Evolutionary conservation across 1,140 invertebrate genomes (phyloP), one percentile per base, ranked within the genome.

Genomic region (Trachymyrmex cornetzi): DNA sequence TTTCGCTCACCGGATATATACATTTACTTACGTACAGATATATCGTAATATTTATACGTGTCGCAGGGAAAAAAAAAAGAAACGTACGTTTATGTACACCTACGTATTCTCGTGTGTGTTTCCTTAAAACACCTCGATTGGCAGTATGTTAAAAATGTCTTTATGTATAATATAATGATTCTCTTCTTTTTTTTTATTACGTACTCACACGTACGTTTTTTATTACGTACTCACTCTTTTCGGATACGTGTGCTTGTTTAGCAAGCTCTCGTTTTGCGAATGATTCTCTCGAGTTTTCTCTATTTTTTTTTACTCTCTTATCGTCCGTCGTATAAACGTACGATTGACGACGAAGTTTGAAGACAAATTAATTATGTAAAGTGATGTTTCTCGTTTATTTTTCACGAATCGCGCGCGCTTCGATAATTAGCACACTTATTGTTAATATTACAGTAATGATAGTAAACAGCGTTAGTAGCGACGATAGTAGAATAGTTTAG

Each of bases 81-180:
- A 64, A 90, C 80, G 74, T 67, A 84, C 57, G 57, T 50, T 85
- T 90, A 92, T 90, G 77, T 82, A 90, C 87, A 93, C 87, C 81
- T 90, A 91, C 90, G 22, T 89, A 89, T 85, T 82, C 59, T 87
- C 80, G 85, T 24, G 59, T 66, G 87, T 88, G 89, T 88, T 24
- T 34, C 44, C 85, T 81, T 90, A 77, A 91, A 88, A 89, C 91
- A 85, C 85, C 80, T 77, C 88, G 89, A 93, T 93, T 94, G 93
- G 94, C 93, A 94, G 94, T 94, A 94, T 94, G 86, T 94, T 90
- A 91, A 86, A 93, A 59, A 86, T 90, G 72, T 93, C 87, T 91
- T 85, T 79, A 77, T 84, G 3, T 82, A 74, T 82, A 80, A 79
- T 79, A 72, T 81, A 81, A 44, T 44, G 34, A 24, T 87, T 89